A percentile compares a stretch with the other conserved stretches of the same genome.
Conservation (phyloP, 2,113 vertebrate genomes). For the Protobothrops mucrosquamatus region DNA sequence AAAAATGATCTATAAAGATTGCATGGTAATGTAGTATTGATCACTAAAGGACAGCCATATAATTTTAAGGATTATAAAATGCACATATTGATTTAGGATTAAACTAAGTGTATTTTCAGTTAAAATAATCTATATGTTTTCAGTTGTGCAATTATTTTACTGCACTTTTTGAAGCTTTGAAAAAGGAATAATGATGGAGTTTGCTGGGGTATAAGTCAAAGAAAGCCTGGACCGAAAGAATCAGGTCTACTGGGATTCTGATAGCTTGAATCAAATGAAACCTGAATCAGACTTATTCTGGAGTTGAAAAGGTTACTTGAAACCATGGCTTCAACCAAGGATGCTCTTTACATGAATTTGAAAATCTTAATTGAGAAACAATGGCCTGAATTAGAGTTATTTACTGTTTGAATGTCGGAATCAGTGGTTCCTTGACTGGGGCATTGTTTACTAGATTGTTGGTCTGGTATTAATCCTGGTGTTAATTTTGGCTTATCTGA, state of each 20-base stretch:
- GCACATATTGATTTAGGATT: not conserved
- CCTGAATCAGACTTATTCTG: not conserved
- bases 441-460: no score
- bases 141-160: not conserved
- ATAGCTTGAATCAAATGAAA: not conserved
- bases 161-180: not conserved
- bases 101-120: not conserved
- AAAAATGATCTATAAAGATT: not conserved
- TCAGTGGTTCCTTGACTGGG: no score
- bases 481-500: no score
- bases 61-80: slow-evolving; percentile 30
- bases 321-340: not conserved
- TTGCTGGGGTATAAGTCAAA: not conserved
- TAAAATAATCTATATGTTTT: not conserved
- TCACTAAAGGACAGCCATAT: not conserved
- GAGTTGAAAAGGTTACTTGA: not conserved
- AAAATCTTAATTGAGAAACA: no score
- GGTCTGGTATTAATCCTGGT: no score
- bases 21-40: not conserved
- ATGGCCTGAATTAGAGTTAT: no score
- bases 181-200: not conserved
- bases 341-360: no score
- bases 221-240: not conserved
- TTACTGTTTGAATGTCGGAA: no score
- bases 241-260: not conserved